These are phyloP conservation scores for Pantherophis vulpinus DNA, from an alignment of 2,797 vertebrate species.

Conservation along the genomic window DNA sequence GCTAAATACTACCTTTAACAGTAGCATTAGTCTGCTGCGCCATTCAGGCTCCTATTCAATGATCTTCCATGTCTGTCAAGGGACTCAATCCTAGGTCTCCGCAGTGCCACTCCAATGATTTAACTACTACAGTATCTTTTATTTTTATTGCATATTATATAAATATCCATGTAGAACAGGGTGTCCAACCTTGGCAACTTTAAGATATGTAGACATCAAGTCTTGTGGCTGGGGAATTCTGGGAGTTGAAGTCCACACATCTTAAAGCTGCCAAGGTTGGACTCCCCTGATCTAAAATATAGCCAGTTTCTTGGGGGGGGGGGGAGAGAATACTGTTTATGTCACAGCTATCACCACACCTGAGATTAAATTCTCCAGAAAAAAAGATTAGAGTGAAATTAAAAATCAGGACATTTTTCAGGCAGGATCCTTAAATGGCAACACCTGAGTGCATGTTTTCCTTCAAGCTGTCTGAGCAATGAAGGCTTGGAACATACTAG, in stretches of 20 bases:
- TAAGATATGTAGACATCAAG: neutral
- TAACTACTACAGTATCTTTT: neutral
- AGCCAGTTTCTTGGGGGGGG: neutral
- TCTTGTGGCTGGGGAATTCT: neutral
- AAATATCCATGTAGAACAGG: neutral
- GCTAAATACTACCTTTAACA: too few relatives aligned
- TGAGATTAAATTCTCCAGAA: neutral
- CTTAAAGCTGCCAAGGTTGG: neutral
- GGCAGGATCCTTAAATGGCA: neutral
- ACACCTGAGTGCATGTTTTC: neutral
- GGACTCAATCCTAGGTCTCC: neutral
- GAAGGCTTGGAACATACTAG: neutral
- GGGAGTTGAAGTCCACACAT: neutral
- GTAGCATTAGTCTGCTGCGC: too few relatives aligned
- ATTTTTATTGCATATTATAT: neutral
- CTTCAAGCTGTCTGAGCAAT: neutral
- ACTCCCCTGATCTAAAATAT: slow-evolving; percentile 24
- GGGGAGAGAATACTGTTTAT: neutral
- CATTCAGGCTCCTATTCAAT: neutral
- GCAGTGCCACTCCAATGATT: neutral
- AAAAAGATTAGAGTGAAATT: neutral
- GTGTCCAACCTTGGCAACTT: neutral
- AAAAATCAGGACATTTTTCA: neutral
- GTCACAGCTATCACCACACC: slow-evolving; percentile 6
- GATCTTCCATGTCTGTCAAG: neutral